Evolutionary conservation across 2,888 invertebrate genomes (phyloP).

Genomic region (Chironomus tentans): DNA sequence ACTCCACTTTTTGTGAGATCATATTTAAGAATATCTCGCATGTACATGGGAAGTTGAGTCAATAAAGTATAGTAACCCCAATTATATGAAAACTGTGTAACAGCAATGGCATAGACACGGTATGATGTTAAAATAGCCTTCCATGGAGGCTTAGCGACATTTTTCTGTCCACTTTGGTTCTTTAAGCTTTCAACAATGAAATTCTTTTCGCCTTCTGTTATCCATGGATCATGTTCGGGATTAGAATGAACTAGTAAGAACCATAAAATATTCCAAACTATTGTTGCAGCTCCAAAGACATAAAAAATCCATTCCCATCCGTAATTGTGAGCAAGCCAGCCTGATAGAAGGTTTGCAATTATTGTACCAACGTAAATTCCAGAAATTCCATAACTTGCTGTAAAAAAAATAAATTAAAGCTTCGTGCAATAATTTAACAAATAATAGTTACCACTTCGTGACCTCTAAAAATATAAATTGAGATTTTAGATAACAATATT

Average conservation of each 20-base stretch:
- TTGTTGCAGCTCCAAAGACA: conserved; percentile 59
- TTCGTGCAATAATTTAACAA: conserved; percentile 43
- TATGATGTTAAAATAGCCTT: conserved; percentile 55
- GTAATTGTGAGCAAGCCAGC: conserved; percentile 59
- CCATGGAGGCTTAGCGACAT: conserved; percentile 59
- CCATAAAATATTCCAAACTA: conserved; percentile 66
- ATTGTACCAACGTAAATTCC: conserved; percentile 81
- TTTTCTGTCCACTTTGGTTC: conserved; percentile 40
- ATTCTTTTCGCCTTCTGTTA: conserved; percentile 60
- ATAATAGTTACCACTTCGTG: neutral
- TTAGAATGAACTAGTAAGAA: conserved; percentile 59
- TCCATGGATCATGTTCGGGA: conserved; percentile 64
- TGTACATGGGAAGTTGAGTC: conserved; percentile 64
- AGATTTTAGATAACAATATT: conserved; percentile 28
- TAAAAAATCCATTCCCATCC: conserved; percentile 78
- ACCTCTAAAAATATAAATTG: conserved; percentile 67
- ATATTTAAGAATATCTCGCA: conserved; percentile 60
- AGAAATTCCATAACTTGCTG: conserved; percentile 61
- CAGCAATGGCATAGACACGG: conserved; percentile 67
- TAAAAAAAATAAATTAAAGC: conserved; percentile 44
- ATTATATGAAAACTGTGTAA: conserved; percentile 69
- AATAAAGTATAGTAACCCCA: conserved; percentile 74
- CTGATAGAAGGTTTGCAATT: conserved; percentile 68
- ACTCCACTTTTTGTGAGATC: conserved; percentile 65
- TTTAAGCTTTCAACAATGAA: conserved; percentile 57